These are phyloP conservation scores for Mactromeris polynyma DNA, from an alignment of 2,888 invertebrate genomes.

Conservation along the genomic window DNA sequence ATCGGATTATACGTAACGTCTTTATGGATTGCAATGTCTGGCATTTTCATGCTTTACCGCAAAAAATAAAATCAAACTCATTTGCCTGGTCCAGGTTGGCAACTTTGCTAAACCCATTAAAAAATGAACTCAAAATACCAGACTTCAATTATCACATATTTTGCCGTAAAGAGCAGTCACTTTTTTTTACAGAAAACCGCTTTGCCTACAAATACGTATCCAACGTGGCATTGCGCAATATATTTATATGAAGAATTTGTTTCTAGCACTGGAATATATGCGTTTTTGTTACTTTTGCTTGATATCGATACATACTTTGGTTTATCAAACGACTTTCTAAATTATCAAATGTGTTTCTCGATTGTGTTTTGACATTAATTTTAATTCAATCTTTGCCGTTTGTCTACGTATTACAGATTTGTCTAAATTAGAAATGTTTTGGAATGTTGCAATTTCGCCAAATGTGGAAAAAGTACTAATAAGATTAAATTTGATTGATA, in stretches of 20 bases:
- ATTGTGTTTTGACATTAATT: background rate
- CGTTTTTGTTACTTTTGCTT: background rate
- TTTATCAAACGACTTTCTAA: background rate
- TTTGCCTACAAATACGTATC: background rate
- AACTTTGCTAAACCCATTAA: too few relatives aligned
- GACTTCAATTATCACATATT: too few relatives aligned
- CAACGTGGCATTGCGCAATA: background rate
- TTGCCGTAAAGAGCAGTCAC: too few relatives aligned
- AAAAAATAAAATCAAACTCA: too few relatives aligned
- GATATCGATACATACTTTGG: background rate
- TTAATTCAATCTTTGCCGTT: background rate
- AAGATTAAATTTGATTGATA: background rate
- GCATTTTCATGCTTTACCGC: too few relatives aligned
- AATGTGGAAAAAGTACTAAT: background rate
- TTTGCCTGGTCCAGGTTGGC: too few relatives aligned
- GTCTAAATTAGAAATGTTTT: background rate
- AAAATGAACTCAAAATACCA: too few relatives aligned
- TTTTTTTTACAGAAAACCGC: background rate
- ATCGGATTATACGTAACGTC: too few relatives aligned
- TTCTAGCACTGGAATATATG: too few relatives aligned
- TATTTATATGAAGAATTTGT: too few relatives aligned
- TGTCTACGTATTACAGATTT: background rate
- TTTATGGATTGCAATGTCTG: too few relatives aligned
- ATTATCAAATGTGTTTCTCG: background rate
- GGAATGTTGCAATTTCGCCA: background rate